Conservation (phyloP, 2,797 vertebrate species). For the Podargus strigoides region DNA sequence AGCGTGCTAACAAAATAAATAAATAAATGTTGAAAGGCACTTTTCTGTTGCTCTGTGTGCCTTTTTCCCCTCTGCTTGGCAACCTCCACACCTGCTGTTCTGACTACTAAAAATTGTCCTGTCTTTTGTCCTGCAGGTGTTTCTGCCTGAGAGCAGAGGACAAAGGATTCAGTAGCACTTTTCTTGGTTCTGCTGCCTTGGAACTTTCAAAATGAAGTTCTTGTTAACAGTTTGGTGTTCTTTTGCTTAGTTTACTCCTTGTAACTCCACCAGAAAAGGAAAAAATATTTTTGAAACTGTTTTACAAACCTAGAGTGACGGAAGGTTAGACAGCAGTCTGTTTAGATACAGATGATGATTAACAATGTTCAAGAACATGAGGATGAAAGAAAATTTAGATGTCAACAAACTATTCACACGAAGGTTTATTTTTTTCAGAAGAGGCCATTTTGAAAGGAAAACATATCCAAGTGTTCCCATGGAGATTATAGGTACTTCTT, state of each 20-base stretch:
- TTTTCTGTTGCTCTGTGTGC: background rate
- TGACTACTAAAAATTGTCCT: background rate
- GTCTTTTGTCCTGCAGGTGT: background rate
- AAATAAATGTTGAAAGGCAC: background rate
- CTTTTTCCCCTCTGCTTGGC: background rate
- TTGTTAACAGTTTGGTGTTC: background rate
- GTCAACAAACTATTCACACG: background rate
- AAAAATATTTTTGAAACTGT: background rate
- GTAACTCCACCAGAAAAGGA: no score
- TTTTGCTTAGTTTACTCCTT: background rate
- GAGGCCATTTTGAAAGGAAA: background rate
- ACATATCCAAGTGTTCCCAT: background rate
- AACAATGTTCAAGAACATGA: background rate
- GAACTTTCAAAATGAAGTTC: background rate
- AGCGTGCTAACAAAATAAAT: background rate
- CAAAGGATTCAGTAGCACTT: background rate
- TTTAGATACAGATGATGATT: background rate
- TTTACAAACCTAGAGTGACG: background rate
- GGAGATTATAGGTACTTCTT: background rate
- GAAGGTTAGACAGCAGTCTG: background rate
- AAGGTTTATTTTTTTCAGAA: background rate
- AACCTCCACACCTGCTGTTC: constrained; percentile 22
- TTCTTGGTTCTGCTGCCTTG: background rate
- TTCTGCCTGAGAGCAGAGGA: background rate
- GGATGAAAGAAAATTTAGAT: background rate